These are phyloP conservation scores for Drosophila repleta DNA, from an alignment of 1,140 invertebrate species.

Conservation along the genomic window DNA sequence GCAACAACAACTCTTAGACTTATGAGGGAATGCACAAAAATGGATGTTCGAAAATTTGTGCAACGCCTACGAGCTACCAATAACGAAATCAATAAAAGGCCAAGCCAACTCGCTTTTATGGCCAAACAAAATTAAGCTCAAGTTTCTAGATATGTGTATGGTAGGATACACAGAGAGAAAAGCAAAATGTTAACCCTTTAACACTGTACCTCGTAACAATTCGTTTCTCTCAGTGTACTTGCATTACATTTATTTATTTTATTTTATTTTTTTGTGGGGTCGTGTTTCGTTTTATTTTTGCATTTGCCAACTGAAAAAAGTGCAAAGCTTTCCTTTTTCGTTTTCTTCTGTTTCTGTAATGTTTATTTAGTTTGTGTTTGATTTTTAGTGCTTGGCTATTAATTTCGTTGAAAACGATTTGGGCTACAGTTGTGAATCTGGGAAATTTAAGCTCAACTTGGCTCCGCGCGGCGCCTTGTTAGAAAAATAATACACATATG, in stretches of 20 bases:
- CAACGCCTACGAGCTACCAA: conserved; percentile 54
- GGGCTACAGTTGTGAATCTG: conserved; percentile 34
- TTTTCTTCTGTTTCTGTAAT: conserved; percentile 8
- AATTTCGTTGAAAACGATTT: conserved; percentile 52
- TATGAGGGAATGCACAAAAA: conserved; percentile 37
- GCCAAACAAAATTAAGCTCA: conserved; percentile 28
- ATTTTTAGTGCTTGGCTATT: conserved; percentile 49
- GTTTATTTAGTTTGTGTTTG: conserved; percentile 31
- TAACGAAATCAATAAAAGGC: conserved; percentile 55
- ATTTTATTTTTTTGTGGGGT: conserved; percentile 12
- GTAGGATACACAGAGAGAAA: background rate
- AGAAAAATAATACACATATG: conserved; percentile 40
- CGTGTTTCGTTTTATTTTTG: conserved; percentile 31
- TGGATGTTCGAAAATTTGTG: conserved; percentile 45
- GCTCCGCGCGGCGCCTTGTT: background rate
- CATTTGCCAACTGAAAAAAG: conserved; percentile 31
- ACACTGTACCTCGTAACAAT: background rate
- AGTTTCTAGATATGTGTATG: conserved; percentile 2
- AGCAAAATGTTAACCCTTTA: background rate
- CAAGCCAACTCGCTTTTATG: conserved; percentile 43
- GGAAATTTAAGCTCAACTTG: conserved; percentile 30
- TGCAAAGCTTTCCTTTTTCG: conserved; percentile 23
- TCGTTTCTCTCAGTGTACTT: background rate
- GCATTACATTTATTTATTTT: conserved; percentile 28
- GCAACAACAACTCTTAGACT: no score